Evolutionary conservation across 1,140 invertebrate species (phyloP).

Genomic region (Aphaenogaster ashmeadi): DNA sequence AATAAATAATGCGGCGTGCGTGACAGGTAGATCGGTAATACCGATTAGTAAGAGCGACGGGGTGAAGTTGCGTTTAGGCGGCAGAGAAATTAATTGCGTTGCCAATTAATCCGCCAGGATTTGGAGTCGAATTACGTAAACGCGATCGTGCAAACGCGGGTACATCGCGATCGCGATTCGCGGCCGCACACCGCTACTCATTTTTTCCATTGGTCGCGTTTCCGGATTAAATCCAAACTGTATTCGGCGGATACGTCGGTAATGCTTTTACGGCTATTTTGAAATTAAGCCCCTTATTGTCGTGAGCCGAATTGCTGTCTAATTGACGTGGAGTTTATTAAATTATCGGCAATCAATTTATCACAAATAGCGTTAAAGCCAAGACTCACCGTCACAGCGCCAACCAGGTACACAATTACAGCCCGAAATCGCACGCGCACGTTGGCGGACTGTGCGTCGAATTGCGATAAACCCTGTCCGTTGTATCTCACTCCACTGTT

Average conservation of each 20-base stretch:
- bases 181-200: background rate
- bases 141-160: constrained; percentile 62
- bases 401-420: constrained; percentile 13
- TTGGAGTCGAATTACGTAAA: constrained; percentile 75
- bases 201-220: constrained; percentile 43
- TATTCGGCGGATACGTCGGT: constrained; percentile 19
- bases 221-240: constrained; percentile 65
- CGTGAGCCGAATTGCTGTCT: constrained; percentile 36
- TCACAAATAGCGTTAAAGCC: constrained; percentile 57
- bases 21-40: constrained; percentile 69
- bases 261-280: constrained; percentile 46
- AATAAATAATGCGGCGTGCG: constrained; percentile 73
- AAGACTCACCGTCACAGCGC: constrained; percentile 31
- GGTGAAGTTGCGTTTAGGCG: constrained; percentile 64
- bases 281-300: constrained; percentile 56
- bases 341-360: constrained; percentile 59
- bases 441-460: background rate
- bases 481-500: constrained; percentile 7
- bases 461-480: constrained; percentile 36
- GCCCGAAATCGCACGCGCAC: constrained; percentile 18
- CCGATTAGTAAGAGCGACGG: constrained; percentile 47
- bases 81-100: constrained; percentile 72
- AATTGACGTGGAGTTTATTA: constrained; percentile 61
- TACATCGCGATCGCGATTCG: constrained; percentile 31
- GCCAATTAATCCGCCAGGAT: constrained; percentile 71